Base-by-base conservation (phyloP, 2,113 vertebrate species). In the Sorex fumeus region DNA sequence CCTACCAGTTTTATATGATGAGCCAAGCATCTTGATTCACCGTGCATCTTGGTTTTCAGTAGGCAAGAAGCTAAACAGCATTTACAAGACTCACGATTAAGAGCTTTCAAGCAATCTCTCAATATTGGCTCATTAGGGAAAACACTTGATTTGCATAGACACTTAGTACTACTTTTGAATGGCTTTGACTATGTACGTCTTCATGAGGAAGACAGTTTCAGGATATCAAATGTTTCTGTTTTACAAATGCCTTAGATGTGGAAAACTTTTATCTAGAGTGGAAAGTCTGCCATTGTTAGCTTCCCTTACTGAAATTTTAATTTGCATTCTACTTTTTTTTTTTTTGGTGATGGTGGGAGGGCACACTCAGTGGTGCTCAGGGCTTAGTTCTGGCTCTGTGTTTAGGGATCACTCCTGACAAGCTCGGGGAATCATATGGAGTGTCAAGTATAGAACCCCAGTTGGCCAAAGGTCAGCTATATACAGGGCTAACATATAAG, bases 141-240 rank as follows among this genome's bases (percentile, higher is more conserved):
- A 84, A 75, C 12, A 40, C 6, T 1, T 3, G 1, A 13, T 11
- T 18, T 0, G 1, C 8, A 6, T 0, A 60, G 57, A 21, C 19
- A 32, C 4, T 30, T 34, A 40, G 0, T 19, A 8, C 3, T 40
- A 7, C 15, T 43, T 72, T 72, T 6, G 1, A n/a, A 4, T 74
- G 40, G 21, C 62, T 75, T 75, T 64, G 28, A 36, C 34, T 28
- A 16, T 11, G 8, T 75, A 27, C 27, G 0, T 57, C 34, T 84
- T 2, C 1, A 7, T 69, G 47, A 78, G n/a, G 4, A 74, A 2
- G 2, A n/a, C 8, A 19, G 27, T 0, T 32, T 40, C 40, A 82
- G 25, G 13, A 82, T 16, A 30, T 64, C 7, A 78, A 60, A 75
- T 28, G 0, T 67, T 82, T 0, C 5, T 53, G 7, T 45, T 87